Percentiles rank a stretch among this genome's conserved stretches.
These are phyloP conservation scores for Hydropsyche betteni DNA, from an alignment of 2,888 invertebrate genomes.

Conservation along the genomic window DNA sequence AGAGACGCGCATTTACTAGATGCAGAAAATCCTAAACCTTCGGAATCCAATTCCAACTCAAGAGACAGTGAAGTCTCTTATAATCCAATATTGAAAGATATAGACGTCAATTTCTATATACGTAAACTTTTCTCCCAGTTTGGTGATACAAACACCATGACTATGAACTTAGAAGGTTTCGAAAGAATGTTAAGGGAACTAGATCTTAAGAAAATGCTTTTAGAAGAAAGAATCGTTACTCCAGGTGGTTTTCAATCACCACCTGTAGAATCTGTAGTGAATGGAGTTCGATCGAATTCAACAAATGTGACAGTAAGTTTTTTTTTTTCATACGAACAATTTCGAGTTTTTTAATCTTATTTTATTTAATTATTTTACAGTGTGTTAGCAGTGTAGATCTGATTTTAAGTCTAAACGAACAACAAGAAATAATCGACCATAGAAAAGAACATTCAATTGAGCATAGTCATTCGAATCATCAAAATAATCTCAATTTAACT, in stretches of 20 bases:
- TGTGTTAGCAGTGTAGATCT: slow-evolving; percentile 64
- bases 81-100: slow-evolving; percentile 54
- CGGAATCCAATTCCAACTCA: slow-evolving; percentile 18
- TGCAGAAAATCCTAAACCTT: slow-evolving; percentile 25
- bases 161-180: slow-evolving; percentile 74
- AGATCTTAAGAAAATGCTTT: slow-evolving; percentile 66
- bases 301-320: slow-evolving; percentile 62
- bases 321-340: slow-evolving; percentile 38
- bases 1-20: slow-evolving; percentile 54
- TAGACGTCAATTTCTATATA: slow-evolving; percentile 69
- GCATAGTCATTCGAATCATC: slow-evolving; percentile 29
- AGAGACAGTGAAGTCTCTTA: slow-evolving; percentile 50
- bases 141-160: slow-evolving; percentile 71
- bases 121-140: slow-evolving; percentile 74
- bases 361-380: slow-evolving; percentile 56
- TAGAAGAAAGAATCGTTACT: slow-evolving; percentile 58
- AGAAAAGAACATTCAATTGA: slow-evolving; percentile 40
- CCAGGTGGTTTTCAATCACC: neutral
- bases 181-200: slow-evolving; percentile 71
- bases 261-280: slow-evolving; percentile 43
- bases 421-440: slow-evolving; percentile 30
- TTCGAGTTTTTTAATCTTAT: neutral
- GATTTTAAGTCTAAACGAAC: slow-evolving; percentile 56
- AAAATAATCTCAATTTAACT: slow-evolving; percentile 26
- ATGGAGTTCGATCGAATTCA: slow-evolving; percentile 46